Conservation (phyloP, 2,888 invertebrate species). For the Cryptus armator region DNA sequence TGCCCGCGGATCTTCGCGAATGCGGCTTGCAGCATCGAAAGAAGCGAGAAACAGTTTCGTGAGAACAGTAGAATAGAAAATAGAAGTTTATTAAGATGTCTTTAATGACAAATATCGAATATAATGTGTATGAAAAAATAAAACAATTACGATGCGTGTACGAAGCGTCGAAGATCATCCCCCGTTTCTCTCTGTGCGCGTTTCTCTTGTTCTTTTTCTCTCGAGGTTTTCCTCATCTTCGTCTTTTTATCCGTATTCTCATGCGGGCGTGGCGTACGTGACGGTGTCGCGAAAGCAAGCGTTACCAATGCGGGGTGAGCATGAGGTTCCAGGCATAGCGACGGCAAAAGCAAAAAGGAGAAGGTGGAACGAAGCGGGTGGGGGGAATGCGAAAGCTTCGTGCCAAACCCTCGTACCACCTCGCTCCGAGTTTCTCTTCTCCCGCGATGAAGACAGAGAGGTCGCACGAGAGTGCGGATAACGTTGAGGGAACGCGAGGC, state of each 20-base stretch:
- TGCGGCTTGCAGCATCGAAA: not conserved
- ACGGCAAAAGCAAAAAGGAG: constrained; percentile 52
- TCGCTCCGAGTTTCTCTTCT: constrained; percentile 9
- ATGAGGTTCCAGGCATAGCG: constrained; percentile 53
- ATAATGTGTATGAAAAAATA: constrained; percentile 17
- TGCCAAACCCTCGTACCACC: constrained; percentile 12
- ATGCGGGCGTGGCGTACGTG: constrained; percentile 66
- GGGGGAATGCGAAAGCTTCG: constrained; percentile 37
- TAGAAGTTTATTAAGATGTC: not conserved
- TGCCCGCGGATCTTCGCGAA: not conserved
- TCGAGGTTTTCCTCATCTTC: constrained; percentile 1
- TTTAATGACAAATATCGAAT: not conserved
- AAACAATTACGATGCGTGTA: constrained; percentile 22
- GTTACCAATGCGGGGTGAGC: constrained; percentile 65
- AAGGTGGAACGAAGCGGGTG: constrained; percentile 40
- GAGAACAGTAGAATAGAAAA: not conserved
- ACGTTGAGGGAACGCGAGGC: constrained; percentile 34
- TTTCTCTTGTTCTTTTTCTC: constrained; percentile 25
- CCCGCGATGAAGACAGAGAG: constrained; percentile 41
- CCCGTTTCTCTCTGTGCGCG: not conserved
- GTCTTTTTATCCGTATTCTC: constrained; percentile 42
- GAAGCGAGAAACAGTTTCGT: not conserved
- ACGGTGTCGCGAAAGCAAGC: constrained; percentile 68
- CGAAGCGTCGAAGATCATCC: constrained; percentile 40
- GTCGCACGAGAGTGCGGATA: constrained; percentile 40